Percentiles rank a stretch among this genome's conserved stretches.
These are phyloP conservation scores for Hypanus sabinus DNA, from an alignment of 2,113 vertebrate genomes.

Conservation along the genomic window DNA sequence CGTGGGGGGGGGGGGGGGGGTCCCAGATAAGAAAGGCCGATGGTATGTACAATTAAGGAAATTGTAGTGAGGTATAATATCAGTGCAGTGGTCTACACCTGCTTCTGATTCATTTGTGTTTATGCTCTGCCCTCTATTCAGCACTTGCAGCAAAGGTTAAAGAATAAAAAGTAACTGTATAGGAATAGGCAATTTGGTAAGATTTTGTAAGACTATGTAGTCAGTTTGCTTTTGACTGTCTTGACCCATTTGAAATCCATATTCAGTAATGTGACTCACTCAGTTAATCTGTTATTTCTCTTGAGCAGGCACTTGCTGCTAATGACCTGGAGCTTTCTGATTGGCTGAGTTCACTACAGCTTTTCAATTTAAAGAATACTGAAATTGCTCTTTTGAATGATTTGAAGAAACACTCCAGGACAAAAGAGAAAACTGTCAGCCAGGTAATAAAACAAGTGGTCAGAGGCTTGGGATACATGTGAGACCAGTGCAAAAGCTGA, in stretches of 20 bases:
- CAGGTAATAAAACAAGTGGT: constrained; percentile 48
- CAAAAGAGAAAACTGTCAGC: constrained; percentile 48
- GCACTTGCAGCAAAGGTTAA: neutral
- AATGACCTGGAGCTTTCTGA: constrained; percentile 74
- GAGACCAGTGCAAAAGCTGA: neutral
- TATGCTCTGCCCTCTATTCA: too few species aligned
- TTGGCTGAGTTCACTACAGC: constrained; percentile 74
- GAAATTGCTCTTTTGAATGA: constrained; percentile 84
- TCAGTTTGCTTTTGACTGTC: neutral
- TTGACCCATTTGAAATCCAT: neutral
- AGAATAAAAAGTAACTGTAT: neutral
- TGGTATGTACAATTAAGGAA: too few species aligned
- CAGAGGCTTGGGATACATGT: neutral
- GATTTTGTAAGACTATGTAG: neutral
- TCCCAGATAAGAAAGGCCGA: too few species aligned
- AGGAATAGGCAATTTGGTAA: neutral
- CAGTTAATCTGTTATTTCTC: neutral
- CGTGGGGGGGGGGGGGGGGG: too few species aligned
- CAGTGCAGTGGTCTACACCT: too few species aligned
- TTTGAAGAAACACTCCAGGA: constrained; percentile 56
- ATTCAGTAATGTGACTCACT: neutral
- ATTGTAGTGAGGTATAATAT: too few species aligned
- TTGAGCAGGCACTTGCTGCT: constrained; percentile 56
- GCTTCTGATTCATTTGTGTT: too few species aligned
- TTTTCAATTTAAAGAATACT: constrained; percentile 75